phyloP scores from a whole-genome alignment of 37 sponge, comb jelly and placozoan species.

The Halisarca cf. caerulea region DNA sequence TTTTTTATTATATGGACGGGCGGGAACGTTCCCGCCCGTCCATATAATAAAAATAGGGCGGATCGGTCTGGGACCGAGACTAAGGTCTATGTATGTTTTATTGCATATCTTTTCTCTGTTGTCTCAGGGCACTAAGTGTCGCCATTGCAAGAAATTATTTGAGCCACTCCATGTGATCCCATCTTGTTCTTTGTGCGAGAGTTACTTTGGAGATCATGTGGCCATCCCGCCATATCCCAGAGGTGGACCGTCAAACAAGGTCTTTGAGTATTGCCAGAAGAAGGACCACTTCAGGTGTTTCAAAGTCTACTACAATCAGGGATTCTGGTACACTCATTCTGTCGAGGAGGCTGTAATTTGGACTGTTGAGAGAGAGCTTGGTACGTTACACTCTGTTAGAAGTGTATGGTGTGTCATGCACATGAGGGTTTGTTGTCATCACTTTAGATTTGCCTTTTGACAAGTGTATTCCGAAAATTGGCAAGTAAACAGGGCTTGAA shows the following conservation, averaged over 20 bases:
- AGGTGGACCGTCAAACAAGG: slow-evolving; percentile 18
- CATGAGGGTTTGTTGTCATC: no score
- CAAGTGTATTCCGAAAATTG: no score
- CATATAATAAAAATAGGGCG: no score
- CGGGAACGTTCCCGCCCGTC: no score
- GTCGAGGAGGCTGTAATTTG: slow-evolving; percentile 78
- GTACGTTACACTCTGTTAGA: no score
- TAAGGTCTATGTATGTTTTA: no score
- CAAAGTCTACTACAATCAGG: slow-evolving; percentile 46
- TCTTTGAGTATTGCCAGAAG: slow-evolving; percentile 66
- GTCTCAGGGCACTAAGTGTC: background rate
- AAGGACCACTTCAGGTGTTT: slow-evolving; percentile 63
- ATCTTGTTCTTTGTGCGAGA: slow-evolving; percentile 37
- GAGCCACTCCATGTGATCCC: slow-evolving; percentile 53
- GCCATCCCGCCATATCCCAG: slow-evolving; percentile 54
- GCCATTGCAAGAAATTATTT: slow-evolving; percentile 30
- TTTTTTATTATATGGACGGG: no score
- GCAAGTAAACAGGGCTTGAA: no score
- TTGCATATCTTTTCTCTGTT: background rate
- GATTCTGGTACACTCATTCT: slow-evolving; percentile 74
- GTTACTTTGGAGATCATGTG: slow-evolving; percentile 23
- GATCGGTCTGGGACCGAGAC: no score
- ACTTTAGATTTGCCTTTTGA: no score
- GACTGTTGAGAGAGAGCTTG: slow-evolving; percentile 74
- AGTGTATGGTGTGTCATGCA: no score